phyloP scores from a whole-genome alignment of 2,888 invertebrate species.

The Boloria euphrosyne region DNA sequence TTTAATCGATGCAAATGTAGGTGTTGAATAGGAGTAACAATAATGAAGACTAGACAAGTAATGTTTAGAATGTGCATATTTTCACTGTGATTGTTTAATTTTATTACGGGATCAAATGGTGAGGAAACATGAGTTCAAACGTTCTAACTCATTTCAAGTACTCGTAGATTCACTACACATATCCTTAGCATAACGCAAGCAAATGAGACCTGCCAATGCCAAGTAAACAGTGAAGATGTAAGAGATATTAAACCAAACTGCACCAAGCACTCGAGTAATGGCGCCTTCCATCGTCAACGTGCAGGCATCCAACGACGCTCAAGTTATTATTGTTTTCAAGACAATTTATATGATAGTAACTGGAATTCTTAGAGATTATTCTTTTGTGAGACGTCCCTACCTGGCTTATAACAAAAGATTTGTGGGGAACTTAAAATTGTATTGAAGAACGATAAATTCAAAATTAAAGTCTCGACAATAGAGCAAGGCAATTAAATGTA shows the following conservation, averaged over 20 bases:
- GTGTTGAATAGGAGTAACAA: no score
- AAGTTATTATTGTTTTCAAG: constrained; percentile 40
- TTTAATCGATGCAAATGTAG: no score
- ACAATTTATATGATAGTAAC: constrained; percentile 34
- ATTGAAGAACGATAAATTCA: no score
- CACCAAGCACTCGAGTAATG: constrained; percentile 6
- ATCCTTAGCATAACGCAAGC: no score
- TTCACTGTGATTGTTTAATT: constrained; percentile 1
- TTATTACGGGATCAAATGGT: not conserved
- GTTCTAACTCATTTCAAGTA: not conserved
- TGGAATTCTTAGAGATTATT: constrained; percentile 32
- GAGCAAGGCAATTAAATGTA: no score
- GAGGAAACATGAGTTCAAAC: not conserved
- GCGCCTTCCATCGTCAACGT: constrained; percentile 28
- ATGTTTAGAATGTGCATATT: no score
- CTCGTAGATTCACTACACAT: no score
- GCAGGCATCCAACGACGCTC: constrained; percentile 41
- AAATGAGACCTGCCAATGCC: not conserved
- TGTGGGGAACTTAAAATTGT: no score
- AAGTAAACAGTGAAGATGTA: not conserved
- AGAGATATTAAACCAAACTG: not conserved
- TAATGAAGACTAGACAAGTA: no score
- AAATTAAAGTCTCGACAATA: no score
- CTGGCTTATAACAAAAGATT: constrained; percentile 3
- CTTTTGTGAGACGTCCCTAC: constrained; percentile 16